A percentile compares a stretch with the other conserved stretches of the same genome.
These are phyloP conservation scores for Kryptopterus vitreolus DNA, from an alignment of 2,797 vertebrate species.

Conservation along the genomic window DNA sequence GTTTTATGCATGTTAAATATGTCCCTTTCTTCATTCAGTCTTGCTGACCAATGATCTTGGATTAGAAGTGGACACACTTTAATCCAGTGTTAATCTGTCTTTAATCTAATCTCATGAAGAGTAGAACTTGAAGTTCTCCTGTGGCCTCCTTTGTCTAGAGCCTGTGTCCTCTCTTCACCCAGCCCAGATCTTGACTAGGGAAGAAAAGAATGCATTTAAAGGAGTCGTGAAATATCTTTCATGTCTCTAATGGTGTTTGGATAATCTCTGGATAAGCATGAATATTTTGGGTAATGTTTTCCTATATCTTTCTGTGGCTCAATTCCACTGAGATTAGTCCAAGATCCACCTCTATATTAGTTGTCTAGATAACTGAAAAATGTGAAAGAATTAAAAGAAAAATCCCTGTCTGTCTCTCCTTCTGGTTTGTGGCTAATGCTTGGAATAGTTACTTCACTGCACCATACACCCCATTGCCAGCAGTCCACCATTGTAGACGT, in stretches of 20 bases:
- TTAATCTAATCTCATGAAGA: slow-evolving; percentile 34
- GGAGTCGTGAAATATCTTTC: not conserved
- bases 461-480: slow-evolving; percentile 28
- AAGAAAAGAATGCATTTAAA: not conserved
- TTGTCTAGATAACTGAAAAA: not conserved
- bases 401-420: slow-evolving; percentile 11
- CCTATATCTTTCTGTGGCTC: too few species aligned
- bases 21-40: not conserved
- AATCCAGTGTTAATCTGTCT: slow-evolving; percentile 46
- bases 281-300: not conserved
- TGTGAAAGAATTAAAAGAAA: not conserved
- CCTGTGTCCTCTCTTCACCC: slow-evolving; percentile 15
- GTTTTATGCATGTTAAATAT: not conserved
- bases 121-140: not conserved
- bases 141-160: slow-evolving; percentile 11
- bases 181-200: not conserved
- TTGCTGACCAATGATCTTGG: slow-evolving; percentile 35
- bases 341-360: not conserved
- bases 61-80: slow-evolving; percentile 20
- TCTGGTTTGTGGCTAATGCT: slow-evolving; percentile 25
- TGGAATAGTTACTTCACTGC: slow-evolving; percentile 33
- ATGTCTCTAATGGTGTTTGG: not conserved
- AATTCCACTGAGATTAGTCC: not conserved
- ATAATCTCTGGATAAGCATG: not conserved
- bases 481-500: slow-evolving; percentile 33